Base-by-base conservation (phyloP, 2,797 vertebrate species). In the Leuciscus waleckii region DNA sequence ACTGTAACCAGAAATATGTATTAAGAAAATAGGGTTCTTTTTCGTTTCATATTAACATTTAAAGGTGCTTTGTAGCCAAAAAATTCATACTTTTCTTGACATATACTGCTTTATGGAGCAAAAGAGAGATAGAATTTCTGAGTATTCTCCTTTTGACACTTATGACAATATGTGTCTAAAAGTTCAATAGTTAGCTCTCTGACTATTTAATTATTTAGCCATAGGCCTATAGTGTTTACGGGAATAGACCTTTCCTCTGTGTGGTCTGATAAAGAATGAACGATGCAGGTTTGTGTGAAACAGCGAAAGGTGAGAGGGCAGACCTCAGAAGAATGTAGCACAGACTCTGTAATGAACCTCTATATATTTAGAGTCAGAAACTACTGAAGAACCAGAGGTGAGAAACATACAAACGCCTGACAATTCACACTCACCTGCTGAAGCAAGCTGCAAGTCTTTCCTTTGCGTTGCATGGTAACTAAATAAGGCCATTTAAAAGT, bases 321-420 rank as follows among this genome's bases (percentile, higher is more conserved):
- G 58, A 35, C 17, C 37, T 61, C 37, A 41, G 67, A 89, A 86
- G 89, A 91, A 92, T 92, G 80, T 90, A 76, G 70, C 91, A 91
- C 89, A 39, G 73, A 73, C 77, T 58, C 74, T 90, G 85, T 91
- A 91, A 92, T 91, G 87, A 92, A 85, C 46, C 32, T n/a, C 74
- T 78, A 37, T 75, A 84, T 85, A 88, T 88, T 88, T 89, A 81
- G 87, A 86, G 71, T 77, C 46, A 41, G 68, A 41, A 88, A 85
- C 82, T 81, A 84, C 86, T 89, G 79, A 82, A 61, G 56, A 43
- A 67, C 35, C 78, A 37, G 32, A 69, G 69, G 56, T 69, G 65
- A 46, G 70, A 49, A 80, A 43, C 35, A 46, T 37, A 35, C 16
- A 74, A 29, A n/a, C 0, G 29, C 75, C 51, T 61, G 14, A 46